A percentile compares a stretch with the other conserved stretches of the same genome.
Evolutionary conservation across 2,888 invertebrate species (phyloP).

Genomic region (Tetropium fuscum): DNA sequence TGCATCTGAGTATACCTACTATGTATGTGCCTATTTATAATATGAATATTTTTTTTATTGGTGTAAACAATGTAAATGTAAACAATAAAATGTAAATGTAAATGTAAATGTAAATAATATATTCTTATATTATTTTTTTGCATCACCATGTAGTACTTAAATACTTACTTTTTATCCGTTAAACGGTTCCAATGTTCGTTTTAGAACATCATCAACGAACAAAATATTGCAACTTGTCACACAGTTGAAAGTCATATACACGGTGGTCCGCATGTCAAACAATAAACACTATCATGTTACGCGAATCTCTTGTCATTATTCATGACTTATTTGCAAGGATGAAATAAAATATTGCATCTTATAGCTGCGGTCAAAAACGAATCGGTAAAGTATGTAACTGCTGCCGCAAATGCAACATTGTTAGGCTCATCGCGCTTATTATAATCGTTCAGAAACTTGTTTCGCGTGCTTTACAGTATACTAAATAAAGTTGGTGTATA

Average conservation of each 20-base stretch:
- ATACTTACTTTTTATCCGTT: no score
- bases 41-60: no score
- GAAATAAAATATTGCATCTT: slow-evolving; percentile 37
- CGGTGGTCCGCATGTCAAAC: slow-evolving; percentile 52
- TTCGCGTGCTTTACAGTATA: not conserved
- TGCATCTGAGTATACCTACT: no score
- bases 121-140: no score
- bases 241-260: slow-evolving; percentile 35
- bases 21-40: no score
- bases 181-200: no score
- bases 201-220: not conserved
- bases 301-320: slow-evolving; percentile 51
- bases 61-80: no score
- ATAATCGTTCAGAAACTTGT: not conserved
- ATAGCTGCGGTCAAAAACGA: slow-evolving; percentile 19
- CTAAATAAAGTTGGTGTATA: not conserved
- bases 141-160: no score
- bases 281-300: slow-evolving; percentile 51
- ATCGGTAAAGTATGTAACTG: slow-evolving; percentile 2
- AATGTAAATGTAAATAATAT: no score
- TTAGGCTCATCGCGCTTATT: not conserved
- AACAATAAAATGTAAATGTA: no score
- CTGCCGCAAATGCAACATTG: not conserved
- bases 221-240: slow-evolving; percentile 4
- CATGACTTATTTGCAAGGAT: slow-evolving; percentile 30